phyloP scores from a whole-genome alignment of 2,113 vertebrate genomes.

The Narcine bancroftii region DNA sequence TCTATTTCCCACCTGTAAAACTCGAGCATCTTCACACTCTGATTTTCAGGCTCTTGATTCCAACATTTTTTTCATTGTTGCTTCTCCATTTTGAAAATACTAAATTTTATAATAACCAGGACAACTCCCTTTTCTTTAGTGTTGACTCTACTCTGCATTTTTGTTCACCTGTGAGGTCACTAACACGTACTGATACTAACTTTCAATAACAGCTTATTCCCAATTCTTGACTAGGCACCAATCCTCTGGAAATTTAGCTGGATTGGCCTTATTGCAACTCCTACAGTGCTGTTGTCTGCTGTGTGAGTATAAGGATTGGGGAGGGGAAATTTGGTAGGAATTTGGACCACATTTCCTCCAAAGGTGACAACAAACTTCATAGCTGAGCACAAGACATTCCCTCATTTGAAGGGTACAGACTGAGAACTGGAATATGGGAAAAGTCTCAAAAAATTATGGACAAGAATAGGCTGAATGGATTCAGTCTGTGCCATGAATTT shows the following conservation, averaged over 20 bases:
- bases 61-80: not conserved
- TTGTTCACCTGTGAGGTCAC: not conserved
- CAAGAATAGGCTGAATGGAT: too few species aligned
- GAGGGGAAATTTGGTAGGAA: too few species aligned
- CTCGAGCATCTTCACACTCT: not conserved
- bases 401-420: too few species aligned
- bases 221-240: not conserved
- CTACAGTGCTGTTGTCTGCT: not conserved
- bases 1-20: not conserved
- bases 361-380: too few species aligned
- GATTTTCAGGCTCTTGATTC: not conserved
- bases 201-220: not conserved
- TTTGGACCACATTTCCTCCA: too few species aligned
- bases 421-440: too few species aligned
- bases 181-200: not conserved
- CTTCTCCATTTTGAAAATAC: not conserved
- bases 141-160: not conserved
- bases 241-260: not conserved
- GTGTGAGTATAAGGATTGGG: not conserved
- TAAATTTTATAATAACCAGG: not conserved
- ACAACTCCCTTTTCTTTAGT: not conserved
- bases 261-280: not conserved
- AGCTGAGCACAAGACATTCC: too few species aligned
- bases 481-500: too few species aligned
- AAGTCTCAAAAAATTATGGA: too few species aligned